Percentiles rank a stretch among this genome's conserved stretches.
These are phyloP conservation scores for Berghia stephanieae DNA, from an alignment of 1,140 invertebrate genomes.

Conservation along the genomic window DNA sequence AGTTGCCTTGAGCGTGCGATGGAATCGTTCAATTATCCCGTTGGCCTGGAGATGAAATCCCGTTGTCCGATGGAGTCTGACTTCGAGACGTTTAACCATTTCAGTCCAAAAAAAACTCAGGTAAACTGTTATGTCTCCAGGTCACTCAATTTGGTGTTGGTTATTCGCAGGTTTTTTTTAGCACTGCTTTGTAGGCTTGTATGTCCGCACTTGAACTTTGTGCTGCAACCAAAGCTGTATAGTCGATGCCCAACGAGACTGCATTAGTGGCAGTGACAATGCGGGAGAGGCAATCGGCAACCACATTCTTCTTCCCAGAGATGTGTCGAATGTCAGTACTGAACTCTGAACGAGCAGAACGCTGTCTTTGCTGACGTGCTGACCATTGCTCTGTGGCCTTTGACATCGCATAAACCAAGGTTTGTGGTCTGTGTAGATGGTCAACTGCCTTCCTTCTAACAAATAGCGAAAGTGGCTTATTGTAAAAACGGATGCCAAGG, in stretches of 20 bases:
- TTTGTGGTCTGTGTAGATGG: neutral
- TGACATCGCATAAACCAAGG: neutral
- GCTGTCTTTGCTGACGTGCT: neutral
- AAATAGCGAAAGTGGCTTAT: slow-evolving; percentile 17
- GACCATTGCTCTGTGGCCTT: neutral
- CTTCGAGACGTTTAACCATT: neutral
- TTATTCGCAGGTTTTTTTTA: neutral
- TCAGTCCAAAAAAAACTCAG: slow-evolving; percentile 20
- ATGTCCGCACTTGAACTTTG: neutral
- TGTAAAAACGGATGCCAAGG: neutral
- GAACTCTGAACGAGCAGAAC: neutral
- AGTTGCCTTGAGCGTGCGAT: slow-evolving; percentile 22
- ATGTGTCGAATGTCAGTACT: neutral
- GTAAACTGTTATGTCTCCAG: slow-evolving; percentile 60
- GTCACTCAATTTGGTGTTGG: slow-evolving; percentile 48
- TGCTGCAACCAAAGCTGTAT: too few species aligned
- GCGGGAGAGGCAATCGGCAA: neutral
- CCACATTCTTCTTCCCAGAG: neutral
- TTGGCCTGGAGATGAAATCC: slow-evolving; percentile 3
- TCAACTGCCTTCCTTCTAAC: neutral
- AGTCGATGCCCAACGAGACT: too few species aligned
- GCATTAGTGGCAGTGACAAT: too few species aligned
- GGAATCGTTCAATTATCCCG: slow-evolving; percentile 30
- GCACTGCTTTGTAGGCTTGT: neutral
- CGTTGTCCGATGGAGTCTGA: neutral